Base-by-base conservation (phyloP, 2,797 vertebrate species). In the Paedocypris micromegethes region DNA sequence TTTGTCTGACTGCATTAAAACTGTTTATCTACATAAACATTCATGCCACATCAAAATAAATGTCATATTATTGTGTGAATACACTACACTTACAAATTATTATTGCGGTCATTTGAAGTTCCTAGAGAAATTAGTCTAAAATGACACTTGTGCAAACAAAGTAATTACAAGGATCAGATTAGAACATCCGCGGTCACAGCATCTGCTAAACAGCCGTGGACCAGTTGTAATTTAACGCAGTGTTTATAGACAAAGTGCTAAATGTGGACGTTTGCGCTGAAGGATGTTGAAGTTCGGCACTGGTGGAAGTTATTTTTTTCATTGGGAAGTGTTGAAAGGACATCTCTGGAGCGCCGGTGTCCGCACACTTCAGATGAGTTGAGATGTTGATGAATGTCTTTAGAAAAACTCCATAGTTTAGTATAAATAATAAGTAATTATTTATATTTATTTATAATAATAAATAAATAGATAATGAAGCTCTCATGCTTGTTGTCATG, bases 171-270 rank as follows among this genome's bases (percentile, higher is more conserved):
- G 62, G 42, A 78, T 58, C 74, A 74, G 48, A 49, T 9, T 6
- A 51, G 61, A 63, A 37, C 40, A 63, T 37, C 4, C 38, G 23
- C 23, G 23, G 23, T 23, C 23, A 53, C 43, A 77, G 68, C 62
- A 66, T 74, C 61, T 75, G 72, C 78, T 54, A 75, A 64, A 75
- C 60, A 70, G 59, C 51, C 43, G n/a, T 46, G 65, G 9, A 75
- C 54, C 71, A 66, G 63, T 44, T 70, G 66, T 64, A 4, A 6
- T 47, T 55, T 67, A 60, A 68, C 63, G 58, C 51, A 72, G 62
- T 67, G 48, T 72, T 72, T 71, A 68, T 54, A 66, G 64, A 64
- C 7, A 5, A 41, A 50, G 47, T 9, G 44, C 64, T 69, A 49
- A 49, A 41, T 45, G 55, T 64, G 51, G 65, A 69, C 48, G 64